These are phyloP conservation scores for Drosophila erecta DNA, from an alignment of 1,140 invertebrate genomes.

Conservation along the genomic window DNA sequence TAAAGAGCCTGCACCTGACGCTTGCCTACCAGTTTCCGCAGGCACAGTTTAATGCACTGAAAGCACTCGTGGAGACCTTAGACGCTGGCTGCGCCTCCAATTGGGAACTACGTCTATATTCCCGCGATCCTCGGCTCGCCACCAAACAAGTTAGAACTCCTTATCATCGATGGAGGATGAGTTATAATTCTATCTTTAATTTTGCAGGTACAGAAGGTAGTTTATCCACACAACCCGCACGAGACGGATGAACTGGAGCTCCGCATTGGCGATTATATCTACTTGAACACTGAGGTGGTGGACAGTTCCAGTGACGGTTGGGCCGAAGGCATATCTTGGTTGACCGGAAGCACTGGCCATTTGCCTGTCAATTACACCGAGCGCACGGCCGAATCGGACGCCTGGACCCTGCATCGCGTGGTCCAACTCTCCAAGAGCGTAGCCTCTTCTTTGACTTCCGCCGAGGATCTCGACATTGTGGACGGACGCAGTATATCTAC, in stretches of 20 bases:
- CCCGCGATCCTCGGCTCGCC: constrained; percentile 90
- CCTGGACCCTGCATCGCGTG: constrained; percentile 94
- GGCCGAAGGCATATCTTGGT: constrained; percentile 94
- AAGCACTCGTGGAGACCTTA: constrained; percentile 90
- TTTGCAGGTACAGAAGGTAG: constrained; percentile 90
- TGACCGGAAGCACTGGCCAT: constrained; percentile 92
- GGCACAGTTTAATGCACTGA: constrained; percentile 89
- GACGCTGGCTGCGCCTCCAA: constrained; percentile 87
- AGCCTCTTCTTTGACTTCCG: constrained; percentile 84
- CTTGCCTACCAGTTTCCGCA: constrained; percentile 94
- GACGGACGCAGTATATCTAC: constrained; percentile 85
- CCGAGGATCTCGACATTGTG: constrained; percentile 85
- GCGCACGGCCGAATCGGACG: constrained; percentile 93
- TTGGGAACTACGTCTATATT: constrained; percentile 95
- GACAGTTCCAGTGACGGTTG: constrained; percentile 92
- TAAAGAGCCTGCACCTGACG: constrained; percentile 94
- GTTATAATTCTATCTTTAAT: neutral
- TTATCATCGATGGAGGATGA: neutral
- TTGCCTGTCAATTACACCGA: constrained; percentile 93
- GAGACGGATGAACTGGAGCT: constrained; percentile 94
- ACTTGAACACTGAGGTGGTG: constrained; percentile 90
- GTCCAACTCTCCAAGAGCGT: constrained; percentile 86
- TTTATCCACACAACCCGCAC: constrained; percentile 90
- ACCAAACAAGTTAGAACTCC: constrained; percentile 89
- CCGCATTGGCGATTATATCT: constrained; percentile 93